Conservation (phyloP, 1,140 invertebrate genomes). For the Dinothrombium tinctorium region DNA sequence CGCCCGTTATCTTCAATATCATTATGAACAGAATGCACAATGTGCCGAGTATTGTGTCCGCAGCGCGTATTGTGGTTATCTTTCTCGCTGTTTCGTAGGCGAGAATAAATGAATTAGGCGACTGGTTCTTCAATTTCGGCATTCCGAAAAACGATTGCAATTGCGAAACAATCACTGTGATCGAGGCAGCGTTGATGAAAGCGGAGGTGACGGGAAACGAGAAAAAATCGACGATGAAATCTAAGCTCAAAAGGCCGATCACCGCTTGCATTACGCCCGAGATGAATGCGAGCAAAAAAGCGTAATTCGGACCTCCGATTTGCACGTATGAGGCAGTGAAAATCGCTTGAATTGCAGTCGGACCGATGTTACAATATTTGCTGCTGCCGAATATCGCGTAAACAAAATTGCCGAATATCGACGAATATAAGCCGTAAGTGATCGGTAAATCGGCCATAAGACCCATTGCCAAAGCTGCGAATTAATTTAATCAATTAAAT, state of each 20-base stretch:
- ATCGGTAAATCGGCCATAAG: slow-evolving; percentile 22
- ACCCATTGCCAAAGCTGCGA: slow-evolving; percentile 24
- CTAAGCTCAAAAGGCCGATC: not conserved
- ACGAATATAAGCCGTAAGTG: not conserved
- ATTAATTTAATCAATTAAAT: no score
- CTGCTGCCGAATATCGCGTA: not conserved
- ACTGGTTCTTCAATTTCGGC: not conserved
- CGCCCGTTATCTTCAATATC: no score
- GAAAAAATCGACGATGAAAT: not conserved
- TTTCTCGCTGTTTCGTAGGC: no score
- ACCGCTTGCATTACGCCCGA: not conserved
- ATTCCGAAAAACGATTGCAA: not conserved
- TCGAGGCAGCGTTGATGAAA: not conserved
- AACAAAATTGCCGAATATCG: not conserved
- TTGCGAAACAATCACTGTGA: not conserved
- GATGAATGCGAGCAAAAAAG: not conserved
- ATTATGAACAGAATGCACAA: not conserved
- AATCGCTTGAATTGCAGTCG: not conserved
- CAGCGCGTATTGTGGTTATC: no score
- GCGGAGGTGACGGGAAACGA: not conserved
- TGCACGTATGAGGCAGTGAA: not conserved
- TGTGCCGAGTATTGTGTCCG: not conserved
- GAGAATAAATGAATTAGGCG: not conserved
- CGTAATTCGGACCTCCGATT: not conserved
- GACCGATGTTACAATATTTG: not conserved